phyloP scores from a whole-genome alignment of 2,888 invertebrate species.

The Drosophila buzzatii region DNA sequence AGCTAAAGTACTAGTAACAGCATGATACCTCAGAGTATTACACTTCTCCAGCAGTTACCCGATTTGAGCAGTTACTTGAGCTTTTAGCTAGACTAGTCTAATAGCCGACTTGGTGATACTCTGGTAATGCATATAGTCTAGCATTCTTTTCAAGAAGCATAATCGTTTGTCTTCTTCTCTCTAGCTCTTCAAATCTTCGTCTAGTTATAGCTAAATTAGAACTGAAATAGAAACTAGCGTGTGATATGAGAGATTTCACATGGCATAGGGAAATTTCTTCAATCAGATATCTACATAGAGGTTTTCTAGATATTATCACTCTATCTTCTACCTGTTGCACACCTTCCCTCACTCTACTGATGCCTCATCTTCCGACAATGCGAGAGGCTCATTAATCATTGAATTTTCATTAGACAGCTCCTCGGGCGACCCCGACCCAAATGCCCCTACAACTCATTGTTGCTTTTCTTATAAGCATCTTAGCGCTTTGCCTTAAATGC shows the following conservation, averaged over 20 bases:
- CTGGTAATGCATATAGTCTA: no score
- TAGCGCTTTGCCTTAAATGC: conserved; percentile 21
- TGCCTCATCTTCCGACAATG: background rate
- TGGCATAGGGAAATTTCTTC: background rate
- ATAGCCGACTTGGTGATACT: no score
- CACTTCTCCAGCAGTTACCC: no score
- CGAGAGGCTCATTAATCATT: conserved; percentile 46
- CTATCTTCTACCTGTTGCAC: background rate
- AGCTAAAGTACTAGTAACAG: no score
- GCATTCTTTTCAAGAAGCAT: no score
- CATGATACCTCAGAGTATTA: no score
- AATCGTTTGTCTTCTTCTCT: background rate
- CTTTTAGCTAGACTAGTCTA: no score
- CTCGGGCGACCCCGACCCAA: conserved; percentile 15
- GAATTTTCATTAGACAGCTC: conserved; percentile 33
- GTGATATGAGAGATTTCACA: background rate
- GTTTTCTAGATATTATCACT: background rate
- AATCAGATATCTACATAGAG: background rate
- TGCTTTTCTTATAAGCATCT: conserved; percentile 41
- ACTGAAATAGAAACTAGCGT: background rate
- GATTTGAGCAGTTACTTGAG: no score
- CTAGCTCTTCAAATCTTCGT: background rate
- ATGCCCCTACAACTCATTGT: conserved; percentile 13
- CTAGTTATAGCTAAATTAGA: background rate
- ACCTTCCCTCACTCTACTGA: background rate